Base-by-base conservation (phyloP, 2,797 vertebrate species). In the Centropyge bicolor region DNA sequence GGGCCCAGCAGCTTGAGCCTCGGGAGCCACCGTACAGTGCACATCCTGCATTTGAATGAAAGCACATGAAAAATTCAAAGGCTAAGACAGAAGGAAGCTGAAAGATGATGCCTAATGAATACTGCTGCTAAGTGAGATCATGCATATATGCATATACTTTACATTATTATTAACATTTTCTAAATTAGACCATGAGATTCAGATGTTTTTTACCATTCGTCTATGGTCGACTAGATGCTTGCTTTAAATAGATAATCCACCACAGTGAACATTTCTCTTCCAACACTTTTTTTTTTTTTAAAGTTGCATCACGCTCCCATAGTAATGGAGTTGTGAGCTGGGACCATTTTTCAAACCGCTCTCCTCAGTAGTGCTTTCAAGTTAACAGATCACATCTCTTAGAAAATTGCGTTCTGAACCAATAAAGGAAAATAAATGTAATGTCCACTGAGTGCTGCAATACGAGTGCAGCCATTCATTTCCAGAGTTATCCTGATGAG, bases 61-160 rank as follows among this genome's bases (percentile, higher is more conserved):
- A 6, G 52, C 40, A 12, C 27, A 76, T 75, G 14, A 86, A 68
- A 73, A 60, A 76, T 82, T 67, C 20, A 76, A 59, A 67, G 71
- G 8, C 27, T 12, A 22, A 60, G 41, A 64, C 31, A 20, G n/a
- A 69, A 14, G 27, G 49, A 59, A 27, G 6, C 40, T 63, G 11
- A 73, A 63, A 13, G 56, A 74, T 40, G 56, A 52, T 14, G 8
- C 51, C 20, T 64, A 27, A 71, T 72, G 35, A 83, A 55, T 61
- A 52, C 38, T 63, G 20, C 40, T 17, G 1, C n/a, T 24, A 41
- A 61, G n/a, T 64, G 20, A 67, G 13, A 46, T 16, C 55, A 62
- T 49, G 38, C 41, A 43, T 55, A 8, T 55, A 54, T 55, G 38
- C 31, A 43, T 57, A n/a, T 13, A 27, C 51, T 48, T 68, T 22